Base-by-base conservation (phyloP, 2,888 invertebrate genomes). In the Phengaris alcon region DNA sequence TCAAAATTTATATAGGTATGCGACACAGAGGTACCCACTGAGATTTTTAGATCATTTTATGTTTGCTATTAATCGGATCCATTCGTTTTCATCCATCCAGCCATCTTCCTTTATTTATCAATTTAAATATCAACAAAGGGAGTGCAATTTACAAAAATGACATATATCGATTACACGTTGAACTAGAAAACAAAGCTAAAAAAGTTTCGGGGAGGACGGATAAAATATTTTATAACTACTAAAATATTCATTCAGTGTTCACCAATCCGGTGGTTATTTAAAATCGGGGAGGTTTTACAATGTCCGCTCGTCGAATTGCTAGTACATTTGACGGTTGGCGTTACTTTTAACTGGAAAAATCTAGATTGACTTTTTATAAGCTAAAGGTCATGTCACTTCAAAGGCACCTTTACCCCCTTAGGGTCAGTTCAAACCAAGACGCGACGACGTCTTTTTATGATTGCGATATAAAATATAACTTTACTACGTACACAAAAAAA, bases 101-200 rank as follows among this genome's bases (percentile, higher is more conserved):
- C 35, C 35, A 35, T 35, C 3, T 35, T 35, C 35, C 35, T 3
- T 4, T 35, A 35, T 35, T 35, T 9, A n/a, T 57, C 15, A 15
- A 22, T 12, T 44, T 64, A 59, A 59, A 35, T 44, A 35, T 44
- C 6, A 64, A 64, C 35, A 64, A 64, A 15, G 35, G 35, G 35
- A 35, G 35, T 44, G 12, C 35, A 12, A 64, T 44, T 64, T 44
- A 35, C 35, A 64, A 52, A 52, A 64, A 64, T 64, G 5, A 64
- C 64, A 64, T 35, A 64, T 64, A 64, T 64, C 64, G 64, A 64
- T 64, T 44, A 64, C 64, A 64, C 35, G 70, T 15, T 22, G 51
- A 70, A 48, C 70, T 70, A 70, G 51, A 70, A 69, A 69, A 51
- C 70, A 70, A 70, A 70, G 51, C 48, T 46, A 13, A 15, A 70